phyloP scores from a whole-genome alignment of 92 coral and sea anemone genomes.

The Phymanthus crucifer region DNA sequence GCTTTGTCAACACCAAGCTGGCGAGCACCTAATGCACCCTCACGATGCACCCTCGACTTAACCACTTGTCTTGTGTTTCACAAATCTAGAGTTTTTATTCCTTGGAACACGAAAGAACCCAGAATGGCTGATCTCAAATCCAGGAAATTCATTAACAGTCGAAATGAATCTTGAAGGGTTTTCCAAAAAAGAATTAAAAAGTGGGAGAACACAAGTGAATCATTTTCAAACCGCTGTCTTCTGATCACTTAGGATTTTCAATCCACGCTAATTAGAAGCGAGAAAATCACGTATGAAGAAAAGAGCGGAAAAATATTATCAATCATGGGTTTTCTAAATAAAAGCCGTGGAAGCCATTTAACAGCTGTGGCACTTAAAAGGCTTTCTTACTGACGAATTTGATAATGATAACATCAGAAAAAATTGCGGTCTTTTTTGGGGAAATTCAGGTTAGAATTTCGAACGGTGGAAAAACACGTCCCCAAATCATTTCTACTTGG shows the following conservation, averaged over 20 bases:
- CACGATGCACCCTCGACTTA: constrained; percentile 12
- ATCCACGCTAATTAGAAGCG: not conserved
- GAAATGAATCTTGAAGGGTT: constrained; percentile 19
- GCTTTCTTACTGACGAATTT: not conserved
- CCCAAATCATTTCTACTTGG: not conserved
- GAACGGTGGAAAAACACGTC: not conserved
- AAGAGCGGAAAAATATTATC: constrained; percentile 5
- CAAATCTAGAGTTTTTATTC: constrained; percentile 21
- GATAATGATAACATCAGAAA: not conserved
- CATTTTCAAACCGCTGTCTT: constrained; percentile 3
- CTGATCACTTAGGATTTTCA: not conserved
- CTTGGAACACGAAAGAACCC: constrained; percentile 14
- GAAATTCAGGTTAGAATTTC: not conserved
- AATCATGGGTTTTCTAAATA: constrained; percentile 2
- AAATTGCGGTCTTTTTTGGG: not conserved
- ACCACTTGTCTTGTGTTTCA: constrained; percentile 23
- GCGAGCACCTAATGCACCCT: too few relatives aligned
- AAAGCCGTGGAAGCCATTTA: constrained; percentile 20
- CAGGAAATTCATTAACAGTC: constrained; percentile 1
- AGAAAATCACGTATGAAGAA: not conserved
- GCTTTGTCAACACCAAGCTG: constrained; percentile 33
- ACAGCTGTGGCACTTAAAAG: constrained; percentile 33
- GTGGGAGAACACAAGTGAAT: not conserved
- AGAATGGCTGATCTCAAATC: constrained; percentile 25
- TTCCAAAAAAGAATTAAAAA: not conserved